Percentiles rank a stretch among this genome's conserved stretches.
Conservation (phyloP, 2,888 invertebrate genomes). For the Watsonalla cultraria region DNA sequence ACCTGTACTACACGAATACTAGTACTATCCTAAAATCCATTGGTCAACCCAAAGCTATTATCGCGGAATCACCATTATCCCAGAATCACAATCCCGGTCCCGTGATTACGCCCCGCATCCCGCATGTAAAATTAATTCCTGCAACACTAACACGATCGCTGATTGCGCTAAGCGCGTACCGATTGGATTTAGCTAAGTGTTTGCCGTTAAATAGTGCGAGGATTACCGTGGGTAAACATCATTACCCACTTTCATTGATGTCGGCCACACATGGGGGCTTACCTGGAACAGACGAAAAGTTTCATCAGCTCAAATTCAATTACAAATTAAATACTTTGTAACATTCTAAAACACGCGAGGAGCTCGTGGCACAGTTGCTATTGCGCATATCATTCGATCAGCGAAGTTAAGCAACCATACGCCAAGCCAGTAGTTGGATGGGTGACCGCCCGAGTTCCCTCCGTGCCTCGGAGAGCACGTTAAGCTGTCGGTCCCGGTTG, state of each 20-base stretch:
- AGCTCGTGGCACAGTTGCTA: no score
- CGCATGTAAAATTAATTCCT: constrained; percentile 14
- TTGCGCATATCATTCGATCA: no score
- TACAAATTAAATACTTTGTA: neutral
- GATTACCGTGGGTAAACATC: neutral
- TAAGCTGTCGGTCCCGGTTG: no score
- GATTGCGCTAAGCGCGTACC: constrained; percentile 12
- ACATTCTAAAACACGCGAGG: no score
- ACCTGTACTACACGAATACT: no score
- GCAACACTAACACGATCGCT: constrained; percentile 6
- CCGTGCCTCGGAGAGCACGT: no score
- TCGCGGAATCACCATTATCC: neutral
- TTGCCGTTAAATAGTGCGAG: neutral
- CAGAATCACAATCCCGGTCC: neutral
- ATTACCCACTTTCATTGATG: neutral
- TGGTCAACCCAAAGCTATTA: no score
- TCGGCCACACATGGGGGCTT: neutral
- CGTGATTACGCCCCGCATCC: neutral
- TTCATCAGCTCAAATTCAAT: neutral
- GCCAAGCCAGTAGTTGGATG: no score
- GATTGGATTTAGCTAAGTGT: neutral
- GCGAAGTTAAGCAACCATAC: no score
- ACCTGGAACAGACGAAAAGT: neutral
- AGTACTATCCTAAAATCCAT: no score
- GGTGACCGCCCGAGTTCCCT: no score